Evolutionary conservation across 2,113 vertebrate genomes (phyloP), one percentile per base, ranked within the genome.

Genomic region (Chaetodon trifascialis): DNA sequence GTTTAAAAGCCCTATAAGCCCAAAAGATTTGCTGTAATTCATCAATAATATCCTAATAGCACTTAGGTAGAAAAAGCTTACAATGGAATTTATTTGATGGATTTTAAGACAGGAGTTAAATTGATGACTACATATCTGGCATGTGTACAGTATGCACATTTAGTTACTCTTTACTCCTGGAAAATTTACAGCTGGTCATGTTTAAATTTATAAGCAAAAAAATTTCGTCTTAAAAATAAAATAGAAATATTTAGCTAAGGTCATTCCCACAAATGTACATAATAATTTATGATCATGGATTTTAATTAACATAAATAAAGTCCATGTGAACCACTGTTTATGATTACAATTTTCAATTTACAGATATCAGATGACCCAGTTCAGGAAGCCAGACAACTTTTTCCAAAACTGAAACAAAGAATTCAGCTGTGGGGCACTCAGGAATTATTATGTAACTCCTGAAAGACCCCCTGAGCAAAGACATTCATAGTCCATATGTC

Each of bases 401-500:
- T 56, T 72, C 21, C 23, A 55, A n/a, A 63, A 38, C 9, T 10
- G 7, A 11, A 56, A 68, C 10, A 19, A 7, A 38, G 21, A 82
- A 69, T 62, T 47, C 12, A 56, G 21, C 10, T 59, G 55, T 73
- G 38, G 25, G 38, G 42, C 49, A 47, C 7, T 56, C 14, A 23
- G 36, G 14, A 73, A 52, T 4, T 40, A 21, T 77, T 79, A 77
- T 49, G n/a, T 79, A 59, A 54, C 42, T 23, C 16, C 6, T 40
- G 15, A 68, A 73, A 70, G 16, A 38, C 34, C 68, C 62, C 8
- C 11, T 19, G 16, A 69, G 73, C 59, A 63, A 68, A 73, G 16
- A 76, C 46, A 72, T 46, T 60, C 30, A 70, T 67, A 68, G 30
- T 23, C 17, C 72, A 60, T 51, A 56, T 63, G 79, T 76, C 73